These are phyloP conservation scores for Tetramorium alpestre DNA, from an alignment of 1,140 invertebrate genomes.

Conservation along the genomic window DNA sequence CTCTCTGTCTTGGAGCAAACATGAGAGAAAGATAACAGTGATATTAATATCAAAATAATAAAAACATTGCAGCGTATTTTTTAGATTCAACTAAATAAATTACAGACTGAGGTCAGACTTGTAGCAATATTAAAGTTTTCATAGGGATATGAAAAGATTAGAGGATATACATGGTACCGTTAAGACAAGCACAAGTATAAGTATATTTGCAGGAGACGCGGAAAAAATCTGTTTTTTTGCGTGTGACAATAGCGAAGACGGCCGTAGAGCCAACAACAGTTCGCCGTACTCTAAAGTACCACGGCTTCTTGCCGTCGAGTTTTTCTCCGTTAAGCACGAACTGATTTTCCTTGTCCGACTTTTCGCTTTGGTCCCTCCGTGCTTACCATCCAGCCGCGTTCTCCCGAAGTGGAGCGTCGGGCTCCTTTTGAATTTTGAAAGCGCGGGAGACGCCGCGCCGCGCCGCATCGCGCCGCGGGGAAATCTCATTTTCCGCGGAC, in stretches of 20 bases:
- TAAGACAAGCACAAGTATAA: slow-evolving; percentile 1
- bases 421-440: slow-evolving; percentile 69
- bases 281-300: not conserved
- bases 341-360: slow-evolving; percentile 60
- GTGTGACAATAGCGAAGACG: slow-evolving; percentile 7
- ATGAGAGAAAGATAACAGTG: not conserved
- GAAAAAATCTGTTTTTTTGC: not conserved
- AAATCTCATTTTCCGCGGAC: slow-evolving; percentile 68
- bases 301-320: slow-evolving; percentile 29
- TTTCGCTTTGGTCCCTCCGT: not conserved
- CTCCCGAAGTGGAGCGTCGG: slow-evolving; percentile 15
- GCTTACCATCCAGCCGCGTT: not conserved
- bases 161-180: not conserved
- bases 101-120: not conserved
- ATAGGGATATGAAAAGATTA: too few relatives aligned
- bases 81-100: not conserved
- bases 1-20: not conserved
- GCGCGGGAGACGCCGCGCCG: slow-evolving; percentile 25
- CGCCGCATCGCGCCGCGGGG: slow-evolving; percentile 23
- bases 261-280: slow-evolving; percentile 15
- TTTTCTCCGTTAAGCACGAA: slow-evolving; percentile 59
- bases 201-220: slow-evolving; percentile 3
- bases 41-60: not conserved
- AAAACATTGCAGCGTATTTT: not conserved
- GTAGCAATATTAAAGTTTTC: not conserved